phyloP scores from a whole-genome alignment of 2,797 vertebrate genomes.

The Coccyzus lansbergi region DNA sequence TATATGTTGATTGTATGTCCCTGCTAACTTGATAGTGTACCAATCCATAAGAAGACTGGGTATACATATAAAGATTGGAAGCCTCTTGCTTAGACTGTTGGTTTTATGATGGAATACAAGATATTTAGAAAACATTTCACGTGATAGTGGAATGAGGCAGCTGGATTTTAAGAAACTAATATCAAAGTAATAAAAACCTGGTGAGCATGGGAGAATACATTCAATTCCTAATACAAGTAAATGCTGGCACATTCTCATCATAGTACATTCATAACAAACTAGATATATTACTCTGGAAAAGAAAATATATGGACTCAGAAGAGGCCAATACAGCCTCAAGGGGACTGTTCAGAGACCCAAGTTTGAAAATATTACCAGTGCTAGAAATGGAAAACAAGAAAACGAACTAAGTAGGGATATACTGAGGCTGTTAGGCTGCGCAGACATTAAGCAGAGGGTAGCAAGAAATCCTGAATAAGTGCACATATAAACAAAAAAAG shows the following conservation, averaged over 20 bases:
- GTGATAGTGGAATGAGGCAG: neutral
- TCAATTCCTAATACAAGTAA: neutral
- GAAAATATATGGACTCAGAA: constrained; percentile 5
- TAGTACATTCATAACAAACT: neutral
- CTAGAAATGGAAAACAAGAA: constrained; percentile 37
- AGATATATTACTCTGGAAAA: neutral
- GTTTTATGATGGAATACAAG: neutral
- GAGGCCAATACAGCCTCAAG: neutral
- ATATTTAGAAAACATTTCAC: constrained; percentile 4
- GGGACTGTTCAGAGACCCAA: constrained; percentile 8
- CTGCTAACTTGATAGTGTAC: constrained; percentile 23
- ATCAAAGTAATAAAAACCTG: constrained; percentile 7
- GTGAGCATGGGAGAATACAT: neutral
- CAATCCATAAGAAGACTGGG: neutral
- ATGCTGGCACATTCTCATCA: neutral
- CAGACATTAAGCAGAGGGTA: neutral
- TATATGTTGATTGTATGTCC: constrained; percentile 2
- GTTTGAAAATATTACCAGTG: constrained; percentile 20
- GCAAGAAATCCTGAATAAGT: neutral
- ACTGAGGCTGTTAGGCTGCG: neutral
- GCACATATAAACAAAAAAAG: neutral
- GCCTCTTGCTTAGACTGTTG: neutral
- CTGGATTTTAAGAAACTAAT: constrained; percentile 39
- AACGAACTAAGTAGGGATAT: neutral
- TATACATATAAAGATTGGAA: neutral